Conservation (phyloP, 2,797 vertebrate genomes). For the Macrochelys suwanniensis region DNA sequence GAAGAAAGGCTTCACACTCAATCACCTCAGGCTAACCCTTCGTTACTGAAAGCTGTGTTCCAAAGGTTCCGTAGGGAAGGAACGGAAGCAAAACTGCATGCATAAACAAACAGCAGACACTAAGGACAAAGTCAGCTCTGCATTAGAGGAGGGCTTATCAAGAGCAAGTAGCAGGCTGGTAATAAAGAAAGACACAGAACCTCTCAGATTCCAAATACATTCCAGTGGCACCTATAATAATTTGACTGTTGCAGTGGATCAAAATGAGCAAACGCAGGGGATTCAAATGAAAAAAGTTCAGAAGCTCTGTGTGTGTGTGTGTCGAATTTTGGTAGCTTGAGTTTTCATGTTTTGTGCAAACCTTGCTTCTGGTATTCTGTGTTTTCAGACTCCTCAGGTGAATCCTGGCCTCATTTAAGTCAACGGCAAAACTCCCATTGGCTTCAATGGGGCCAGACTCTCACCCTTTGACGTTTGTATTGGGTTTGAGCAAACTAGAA, state of each 20-base stretch:
- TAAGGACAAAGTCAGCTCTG: background rate
- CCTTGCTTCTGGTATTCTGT: fast-evolving
- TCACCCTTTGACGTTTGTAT: background rate
- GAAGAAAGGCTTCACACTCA: background rate
- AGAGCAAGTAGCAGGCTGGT: conserved; percentile 21
- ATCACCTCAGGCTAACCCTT: conserved; percentile 33
- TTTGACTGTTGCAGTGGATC: background rate
- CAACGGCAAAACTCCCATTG: background rate
- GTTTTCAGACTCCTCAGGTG: background rate
- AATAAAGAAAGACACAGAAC: background rate
- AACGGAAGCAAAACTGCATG: conserved; percentile 41
- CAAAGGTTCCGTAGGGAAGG: conserved; percentile 14
- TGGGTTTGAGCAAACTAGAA: background rate
- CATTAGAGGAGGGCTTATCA: conserved; percentile 15
- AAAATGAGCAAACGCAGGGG: background rate
- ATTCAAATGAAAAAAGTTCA: background rate
- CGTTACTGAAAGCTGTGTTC: conserved; percentile 3
- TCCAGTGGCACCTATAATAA: background rate
- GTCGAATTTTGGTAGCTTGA: background rate
- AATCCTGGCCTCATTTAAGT: background rate
- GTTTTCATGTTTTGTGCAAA: background rate
- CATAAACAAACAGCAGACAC: conserved; percentile 48
- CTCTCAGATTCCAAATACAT: background rate
- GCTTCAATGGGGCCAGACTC: background rate
- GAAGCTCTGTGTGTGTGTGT: background rate